Evolutionary conservation across 2,113 vertebrate genomes (phyloP), one percentile per base, ranked within the genome.

Genomic region (Labeo rohita): DNA sequence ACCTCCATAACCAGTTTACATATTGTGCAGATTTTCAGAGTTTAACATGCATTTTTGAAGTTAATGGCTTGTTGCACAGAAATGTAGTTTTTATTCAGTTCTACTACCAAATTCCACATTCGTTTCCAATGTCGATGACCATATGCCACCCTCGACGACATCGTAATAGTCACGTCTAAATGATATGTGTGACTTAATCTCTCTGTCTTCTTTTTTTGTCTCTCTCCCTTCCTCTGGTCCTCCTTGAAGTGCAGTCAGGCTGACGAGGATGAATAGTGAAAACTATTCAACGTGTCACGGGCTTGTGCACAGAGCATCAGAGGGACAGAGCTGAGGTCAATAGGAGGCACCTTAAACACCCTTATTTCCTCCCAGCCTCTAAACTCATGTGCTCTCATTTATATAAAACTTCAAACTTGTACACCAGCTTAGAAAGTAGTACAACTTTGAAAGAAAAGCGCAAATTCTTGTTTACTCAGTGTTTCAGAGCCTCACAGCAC

Each of bases 271-370:
- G 80, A 74, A 84, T 66, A 82, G 45, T 75, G 34, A 86, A 86
- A 79, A 83, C 63, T 83, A 85, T 88, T 82, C 63, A 86, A 23
- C 28, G 39, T n/a, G 76, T 80, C 59, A 72, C 74, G 59, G 82
- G 65, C 56, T 85, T 82, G 74, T 80, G 85, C 85, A 87, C 89
- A 79, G 36, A 86, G 72, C 56, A 80, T 88, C 73, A 88, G 74
- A 85, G 84, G 66, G 66, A 78, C 49, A 59, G 43, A 77, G 74
- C n/a, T 84, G 39, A 81, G 89, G 66, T 85, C 87, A 83, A 61
- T 52, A 84, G 45, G 16, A 85, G 79, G 79, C 80, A 84, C 74
- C 61, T 61, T 61, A 83, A 75, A 86, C 72, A 87, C 72, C 59
- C 83, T 79, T 76, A 56, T 84, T 73, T 88, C 83, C 77, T 84